These are phyloP conservation scores for Echinops telfairi DNA, from an alignment of 2,113 vertebrate species.

Conservation along the genomic window DNA sequence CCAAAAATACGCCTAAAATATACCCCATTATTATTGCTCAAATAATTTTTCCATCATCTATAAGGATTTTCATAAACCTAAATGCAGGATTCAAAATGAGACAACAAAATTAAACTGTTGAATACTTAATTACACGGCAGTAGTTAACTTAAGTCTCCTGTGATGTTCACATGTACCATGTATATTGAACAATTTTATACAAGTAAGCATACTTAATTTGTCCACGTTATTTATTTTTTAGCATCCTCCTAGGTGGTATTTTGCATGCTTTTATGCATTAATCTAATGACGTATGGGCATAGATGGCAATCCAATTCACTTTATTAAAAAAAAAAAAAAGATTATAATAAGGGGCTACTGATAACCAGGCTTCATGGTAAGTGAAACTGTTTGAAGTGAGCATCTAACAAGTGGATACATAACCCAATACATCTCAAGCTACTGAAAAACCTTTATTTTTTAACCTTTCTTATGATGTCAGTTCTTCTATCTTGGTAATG, in stretches of 20 bases:
- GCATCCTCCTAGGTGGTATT: not conserved
- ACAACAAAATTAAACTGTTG: conserved; percentile 20
- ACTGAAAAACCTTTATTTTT: not conserved
- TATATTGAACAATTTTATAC: conserved; percentile 7
- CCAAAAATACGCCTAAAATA: conserved; percentile 18
- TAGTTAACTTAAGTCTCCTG: conserved; percentile 40
- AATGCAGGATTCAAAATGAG: conserved; percentile 57
- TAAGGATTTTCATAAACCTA: conserved; percentile 58
- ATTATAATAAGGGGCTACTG: not conserved
- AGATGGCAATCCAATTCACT: not conserved
- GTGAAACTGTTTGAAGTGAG: not conserved
- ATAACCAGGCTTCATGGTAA: conserved; percentile 3
- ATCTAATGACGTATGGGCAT: not conserved
- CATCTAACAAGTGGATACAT: not conserved
- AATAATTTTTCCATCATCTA: conserved; percentile 27
- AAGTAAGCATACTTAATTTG: not conserved
- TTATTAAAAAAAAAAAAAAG: conserved; percentile 15
- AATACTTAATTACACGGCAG: conserved; percentile 38
- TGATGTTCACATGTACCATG: conserved; percentile 34
- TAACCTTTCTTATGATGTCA: not conserved
- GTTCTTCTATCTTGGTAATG: not conserved
- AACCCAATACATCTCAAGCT: not conserved
- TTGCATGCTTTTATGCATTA: not conserved
- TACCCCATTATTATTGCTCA: conserved; percentile 29
- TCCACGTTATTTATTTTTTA: not conserved